These are phyloP conservation scores for Nasonia vitripennis DNA, from an alignment of 1,140 invertebrate genomes.

Conservation along the genomic window DNA sequence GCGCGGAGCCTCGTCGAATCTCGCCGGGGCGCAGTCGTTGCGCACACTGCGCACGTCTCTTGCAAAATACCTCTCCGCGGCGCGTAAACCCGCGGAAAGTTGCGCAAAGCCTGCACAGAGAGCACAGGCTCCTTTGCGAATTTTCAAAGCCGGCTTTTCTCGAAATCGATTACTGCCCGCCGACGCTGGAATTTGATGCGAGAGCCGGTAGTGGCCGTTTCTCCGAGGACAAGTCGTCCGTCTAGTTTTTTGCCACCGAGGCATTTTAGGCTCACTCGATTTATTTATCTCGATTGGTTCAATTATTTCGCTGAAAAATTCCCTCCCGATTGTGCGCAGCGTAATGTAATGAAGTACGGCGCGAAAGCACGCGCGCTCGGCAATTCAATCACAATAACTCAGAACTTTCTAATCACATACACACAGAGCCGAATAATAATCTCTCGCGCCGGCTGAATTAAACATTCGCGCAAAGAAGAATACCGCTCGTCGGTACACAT, in stretches of 20 bases:
- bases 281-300: neutral
- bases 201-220: neutral
- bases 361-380: neutral
- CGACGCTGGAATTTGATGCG: neutral
- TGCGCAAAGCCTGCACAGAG: neutral
- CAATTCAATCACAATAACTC: no score
- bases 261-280: neutral
- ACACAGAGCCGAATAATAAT: slow-evolving; percentile 15
- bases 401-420: slow-evolving; percentile 34
- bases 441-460: neutral
- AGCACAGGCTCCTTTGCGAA: neutral
- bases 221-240: neutral
- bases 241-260: neutral
- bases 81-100: neutral
- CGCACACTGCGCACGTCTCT: neutral
- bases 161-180: neutral
- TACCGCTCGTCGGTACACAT: neutral
- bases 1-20: no score
- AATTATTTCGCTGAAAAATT: neutral
- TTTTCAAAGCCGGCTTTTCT: neutral
- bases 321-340: no score
- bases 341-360: no score
- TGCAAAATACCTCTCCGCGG: neutral
- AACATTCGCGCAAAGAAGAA: slow-evolving; percentile 21
- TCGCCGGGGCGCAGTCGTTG: no score